phyloP scores from a whole-genome alignment of 2,888 invertebrate species.

The Drosophila antonietae region DNA sequence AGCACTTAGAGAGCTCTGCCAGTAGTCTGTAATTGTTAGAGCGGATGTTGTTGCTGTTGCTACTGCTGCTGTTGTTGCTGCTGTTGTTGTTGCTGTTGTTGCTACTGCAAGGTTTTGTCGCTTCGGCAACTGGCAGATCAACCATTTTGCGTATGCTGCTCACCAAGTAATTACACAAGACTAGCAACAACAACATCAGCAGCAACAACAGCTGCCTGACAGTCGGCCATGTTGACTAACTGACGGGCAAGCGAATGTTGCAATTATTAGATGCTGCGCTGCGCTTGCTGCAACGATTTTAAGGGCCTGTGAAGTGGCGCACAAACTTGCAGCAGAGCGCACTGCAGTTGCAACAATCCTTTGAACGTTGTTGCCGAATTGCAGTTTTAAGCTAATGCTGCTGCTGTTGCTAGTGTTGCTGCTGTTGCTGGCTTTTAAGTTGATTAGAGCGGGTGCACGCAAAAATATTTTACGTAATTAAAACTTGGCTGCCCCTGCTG shows the following conservation, averaged over 20 bases:
- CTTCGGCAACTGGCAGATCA: constrained; percentile 63
- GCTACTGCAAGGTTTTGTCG: constrained; percentile 50
- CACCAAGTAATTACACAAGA: constrained; percentile 75
- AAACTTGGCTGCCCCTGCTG: constrained; percentile 64
- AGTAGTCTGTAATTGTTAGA: constrained; percentile 35
- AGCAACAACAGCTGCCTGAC: constrained; percentile 17
- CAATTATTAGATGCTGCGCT: constrained; percentile 56
- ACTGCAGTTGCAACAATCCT: constrained; percentile 51
- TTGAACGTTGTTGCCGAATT: constrained; percentile 68
- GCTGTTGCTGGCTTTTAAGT: constrained; percentile 66
- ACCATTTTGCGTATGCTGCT: constrained; percentile 75
- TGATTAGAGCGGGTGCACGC: constrained; percentile 73
- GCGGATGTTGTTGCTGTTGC: constrained; percentile 30
- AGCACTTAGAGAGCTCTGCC: constrained; percentile 65
- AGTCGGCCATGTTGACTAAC: constrained; percentile 44
- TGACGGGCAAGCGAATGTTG: constrained; percentile 43
- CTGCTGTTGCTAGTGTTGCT: background rate
- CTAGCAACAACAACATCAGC: constrained; percentile 30
- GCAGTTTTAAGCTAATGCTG: constrained; percentile 51
- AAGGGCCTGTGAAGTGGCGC: constrained; percentile 34
- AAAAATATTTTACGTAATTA: constrained; percentile 79
- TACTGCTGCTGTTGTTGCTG: constrained; percentile 29
- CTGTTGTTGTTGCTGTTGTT: constrained; percentile 22
- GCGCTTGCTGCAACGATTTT: constrained; percentile 47
- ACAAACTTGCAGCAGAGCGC: constrained; percentile 20